Conservation (phyloP, 2,888 invertebrate genomes). For the Sarcophaga variegata region DNA sequence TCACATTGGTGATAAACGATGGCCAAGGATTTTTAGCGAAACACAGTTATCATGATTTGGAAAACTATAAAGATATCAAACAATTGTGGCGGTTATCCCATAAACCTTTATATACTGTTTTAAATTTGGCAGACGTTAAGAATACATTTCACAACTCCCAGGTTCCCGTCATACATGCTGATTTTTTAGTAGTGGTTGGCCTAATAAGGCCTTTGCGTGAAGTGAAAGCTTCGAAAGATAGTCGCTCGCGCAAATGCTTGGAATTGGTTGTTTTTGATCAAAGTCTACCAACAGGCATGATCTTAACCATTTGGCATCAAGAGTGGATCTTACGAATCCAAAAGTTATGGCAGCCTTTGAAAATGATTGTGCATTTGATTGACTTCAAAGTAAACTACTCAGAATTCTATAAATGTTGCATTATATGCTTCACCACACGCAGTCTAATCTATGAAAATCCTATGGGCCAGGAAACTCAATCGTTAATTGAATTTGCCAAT, state of each 20-base stretch:
- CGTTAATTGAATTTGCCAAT: constrained; percentile 78
- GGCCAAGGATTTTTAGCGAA: constrained; percentile 85
- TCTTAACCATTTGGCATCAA: constrained; percentile 86
- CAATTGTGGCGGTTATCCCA: constrained; percentile 86
- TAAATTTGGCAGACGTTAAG: constrained; percentile 77
- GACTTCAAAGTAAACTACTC: constrained; percentile 87
- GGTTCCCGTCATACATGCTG: constrained; percentile 81
- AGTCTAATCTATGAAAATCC: constrained; percentile 90
- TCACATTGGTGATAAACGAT: constrained; percentile 86
- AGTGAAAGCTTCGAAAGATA: constrained; percentile 81
- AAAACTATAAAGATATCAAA: constrained; percentile 79
- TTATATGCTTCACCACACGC: constrained; percentile 82
- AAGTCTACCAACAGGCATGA: constrained; percentile 84
- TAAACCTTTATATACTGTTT: constrained; percentile 82
- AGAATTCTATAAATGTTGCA: constrained; percentile 82
- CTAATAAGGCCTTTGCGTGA: constrained; percentile 85
- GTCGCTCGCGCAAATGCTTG: constrained; percentile 82
- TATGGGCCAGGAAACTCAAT: constrained; percentile 84
- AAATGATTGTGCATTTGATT: constrained; percentile 88
- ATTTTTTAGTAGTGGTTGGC: constrained; percentile 87
- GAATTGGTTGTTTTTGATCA: constrained; percentile 87
- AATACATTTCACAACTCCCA: constrained; percentile 52
- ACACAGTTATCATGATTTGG: constrained; percentile 82
- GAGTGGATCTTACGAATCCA: constrained; percentile 86
- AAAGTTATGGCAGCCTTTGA: constrained; percentile 85